Evolutionary conservation across 1,140 invertebrate species (phyloP).

Genomic region (Drosophila equinoxialis): DNA sequence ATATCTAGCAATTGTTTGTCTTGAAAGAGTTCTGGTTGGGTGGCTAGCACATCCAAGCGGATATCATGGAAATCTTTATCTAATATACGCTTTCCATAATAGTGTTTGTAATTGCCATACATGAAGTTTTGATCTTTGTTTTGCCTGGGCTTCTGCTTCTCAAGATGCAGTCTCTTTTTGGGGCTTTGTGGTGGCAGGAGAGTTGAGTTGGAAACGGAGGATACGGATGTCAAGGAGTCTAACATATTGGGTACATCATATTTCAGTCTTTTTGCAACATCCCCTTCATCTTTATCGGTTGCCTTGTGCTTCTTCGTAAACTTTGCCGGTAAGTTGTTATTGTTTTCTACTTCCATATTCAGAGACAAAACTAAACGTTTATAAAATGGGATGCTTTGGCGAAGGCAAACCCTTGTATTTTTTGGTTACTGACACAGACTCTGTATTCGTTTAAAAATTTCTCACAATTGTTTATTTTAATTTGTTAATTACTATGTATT

Average conservation of each 20-base stretch:
- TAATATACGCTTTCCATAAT: constrained; percentile 96
- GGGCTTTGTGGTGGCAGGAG: constrained; percentile 41
- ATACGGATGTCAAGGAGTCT: background rate
- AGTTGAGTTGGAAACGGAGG: background rate
- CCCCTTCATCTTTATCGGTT: constrained; percentile 8
- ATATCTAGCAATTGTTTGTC: constrained; percentile 97
- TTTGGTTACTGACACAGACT: no score
- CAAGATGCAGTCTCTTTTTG: constrained; percentile 56
- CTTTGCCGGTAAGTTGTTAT: constrained; percentile 21
- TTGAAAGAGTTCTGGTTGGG: constrained; percentile 91
- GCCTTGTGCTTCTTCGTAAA: constrained; percentile 32
- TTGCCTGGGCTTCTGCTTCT: constrained; percentile 26
- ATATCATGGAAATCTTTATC: constrained; percentile 90
- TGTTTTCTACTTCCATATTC: constrained; percentile 54
- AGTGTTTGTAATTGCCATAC: constrained; percentile 84
- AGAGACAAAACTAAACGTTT: background rate
- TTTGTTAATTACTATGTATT: no score
- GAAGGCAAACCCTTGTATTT: no score
- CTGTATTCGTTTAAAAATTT: no score
- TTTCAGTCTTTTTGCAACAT: constrained; percentile 47
- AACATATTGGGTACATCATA: background rate
- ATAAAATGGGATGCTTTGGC: background rate
- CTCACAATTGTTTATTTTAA: no score
- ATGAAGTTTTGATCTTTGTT: constrained; percentile 54
- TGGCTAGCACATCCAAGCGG: constrained; percentile 90